Percentiles rank a stretch among this genome's conserved stretches.
Conservation (phyloP, 2,113 vertebrate genomes). For the Callocephalon fimbriatum region DNA sequence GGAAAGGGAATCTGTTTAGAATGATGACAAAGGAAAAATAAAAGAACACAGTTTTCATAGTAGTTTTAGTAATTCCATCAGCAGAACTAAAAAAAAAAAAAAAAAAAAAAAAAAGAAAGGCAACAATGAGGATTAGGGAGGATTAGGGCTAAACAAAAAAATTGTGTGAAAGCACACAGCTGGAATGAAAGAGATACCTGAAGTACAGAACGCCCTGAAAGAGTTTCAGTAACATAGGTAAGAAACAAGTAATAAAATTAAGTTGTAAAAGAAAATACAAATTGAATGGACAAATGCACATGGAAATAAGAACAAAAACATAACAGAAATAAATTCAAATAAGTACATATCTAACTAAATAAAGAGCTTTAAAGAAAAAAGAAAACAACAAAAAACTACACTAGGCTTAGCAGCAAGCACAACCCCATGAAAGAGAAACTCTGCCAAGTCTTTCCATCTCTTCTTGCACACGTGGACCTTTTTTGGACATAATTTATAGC, state of each 20-base stretch:
- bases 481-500: neutral
- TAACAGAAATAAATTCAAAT: neutral
- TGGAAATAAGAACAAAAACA: neutral
- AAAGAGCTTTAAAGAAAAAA: neutral
- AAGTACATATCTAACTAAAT: neutral
- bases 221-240: neutral
- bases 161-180: neutral
- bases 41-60: neutral
- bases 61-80: neutral
- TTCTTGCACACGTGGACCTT: fast-evolving
- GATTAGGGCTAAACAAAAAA: neutral
- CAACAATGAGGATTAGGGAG: neutral
- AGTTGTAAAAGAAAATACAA: neutral
- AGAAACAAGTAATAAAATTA: neutral
- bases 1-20: neutral
- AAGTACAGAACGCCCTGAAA: neutral
- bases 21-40: neutral
- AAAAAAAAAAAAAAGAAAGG: neutral
- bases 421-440: neutral
- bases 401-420: neutral
- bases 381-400: neutral
- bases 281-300: neutral
- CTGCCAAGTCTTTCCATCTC: too few species aligned
- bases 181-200: neutral
- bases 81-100: neutral